Evolutionary conservation across 2,797 vertebrate species (phyloP), one percentile per base, ranked within the genome.

Genomic region (Neosalanx taihuensis): DNA sequence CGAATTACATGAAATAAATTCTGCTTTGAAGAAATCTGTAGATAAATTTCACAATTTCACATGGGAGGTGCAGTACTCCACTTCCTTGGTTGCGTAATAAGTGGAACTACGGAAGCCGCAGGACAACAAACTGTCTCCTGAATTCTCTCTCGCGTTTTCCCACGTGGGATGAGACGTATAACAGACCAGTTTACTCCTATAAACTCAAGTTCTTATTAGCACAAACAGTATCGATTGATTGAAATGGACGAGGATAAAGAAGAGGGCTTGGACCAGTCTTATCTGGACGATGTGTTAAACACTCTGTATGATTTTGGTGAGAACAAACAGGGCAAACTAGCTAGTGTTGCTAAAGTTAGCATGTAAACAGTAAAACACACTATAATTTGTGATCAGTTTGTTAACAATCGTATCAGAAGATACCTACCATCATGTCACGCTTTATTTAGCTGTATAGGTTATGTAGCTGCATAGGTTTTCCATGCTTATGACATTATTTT

Each of bases 271-370:
- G 90, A 92, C 15, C 12, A 46, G 30, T 10, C 69, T 30, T 91
- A 90, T 75, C 79, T 94, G 2, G 89, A 92, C 49, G 61, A 79
- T 1, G 80, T 92, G 29, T 64, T 94, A 77, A 88, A 92, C 23
- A 70, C 81, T 20, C 79, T 94, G 4, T 94, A 93, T 64, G 92
- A 93, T 82, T 91, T 93, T 61, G 92, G 92, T 93, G 60, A 89
- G 91, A 77, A 70, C 0, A 2, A 61, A 46, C 72, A 5, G 70
- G 70, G 30, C 23, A 60, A 41, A 58, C 58, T 63, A 30, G 29
- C 20, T 61, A 58, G 23, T n/a, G 3, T 12, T 0, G 1, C 15
- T 10, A 49, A 46, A 6, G 33, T 33, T 53, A 30, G 18, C 41
- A 46, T 46, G 41, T 46, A 46, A 46, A n/a, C n/a, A n/a, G n/a